phyloP scores from a whole-genome alignment of 2,113 vertebrate genomes.

The Triplophysa siluroides region DNA sequence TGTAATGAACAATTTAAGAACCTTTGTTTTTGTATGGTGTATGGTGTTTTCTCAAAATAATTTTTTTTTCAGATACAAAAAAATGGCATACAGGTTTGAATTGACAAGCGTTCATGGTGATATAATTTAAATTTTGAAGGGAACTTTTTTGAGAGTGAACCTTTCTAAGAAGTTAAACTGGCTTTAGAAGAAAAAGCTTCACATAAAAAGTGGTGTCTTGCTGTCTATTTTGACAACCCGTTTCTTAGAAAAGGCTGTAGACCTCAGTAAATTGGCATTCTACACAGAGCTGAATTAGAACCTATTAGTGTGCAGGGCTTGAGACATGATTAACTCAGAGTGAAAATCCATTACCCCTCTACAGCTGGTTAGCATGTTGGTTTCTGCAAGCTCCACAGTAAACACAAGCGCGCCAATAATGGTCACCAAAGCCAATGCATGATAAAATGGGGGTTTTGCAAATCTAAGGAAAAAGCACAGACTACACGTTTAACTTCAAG shows the following conservation, averaged over 20 bases:
- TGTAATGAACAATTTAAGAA: too few species aligned
- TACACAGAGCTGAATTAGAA: slow-evolving; percentile 27
- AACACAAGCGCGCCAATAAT: slow-evolving; percentile 16
- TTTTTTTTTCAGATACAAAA: too few species aligned
- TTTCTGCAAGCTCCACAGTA: slow-evolving; percentile 34
- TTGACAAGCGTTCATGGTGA: too few species aligned
- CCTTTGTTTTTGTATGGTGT: too few species aligned
- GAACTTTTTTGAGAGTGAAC: too few species aligned
- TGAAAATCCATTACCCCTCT: slow-evolving; percentile 25
- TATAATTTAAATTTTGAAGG: too few species aligned
- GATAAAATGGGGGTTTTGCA: slow-evolving; percentile 5
- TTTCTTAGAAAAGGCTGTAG: slow-evolving; percentile 24
- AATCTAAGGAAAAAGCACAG: not conserved
- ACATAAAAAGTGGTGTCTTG: too few species aligned
- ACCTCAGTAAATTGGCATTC: slow-evolving; percentile 38
- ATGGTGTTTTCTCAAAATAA: too few species aligned
- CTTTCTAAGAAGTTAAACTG: too few species aligned
- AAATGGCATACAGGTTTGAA: too few species aligned
- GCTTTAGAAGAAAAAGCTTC: not conserved
- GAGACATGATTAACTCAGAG: slow-evolving; percentile 32
- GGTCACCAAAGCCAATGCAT: not conserved
- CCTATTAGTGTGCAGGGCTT: slow-evolving; percentile 24
- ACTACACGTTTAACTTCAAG: not conserved
- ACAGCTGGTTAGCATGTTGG: slow-evolving; percentile 37
- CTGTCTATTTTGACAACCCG: slow-evolving; percentile 15